A percentile compares a stretch with the other conserved stretches of the same genome.
Evolutionary conservation across 2,888 invertebrate species (phyloP).

Genomic region (Lasioglossum vierecki): DNA sequence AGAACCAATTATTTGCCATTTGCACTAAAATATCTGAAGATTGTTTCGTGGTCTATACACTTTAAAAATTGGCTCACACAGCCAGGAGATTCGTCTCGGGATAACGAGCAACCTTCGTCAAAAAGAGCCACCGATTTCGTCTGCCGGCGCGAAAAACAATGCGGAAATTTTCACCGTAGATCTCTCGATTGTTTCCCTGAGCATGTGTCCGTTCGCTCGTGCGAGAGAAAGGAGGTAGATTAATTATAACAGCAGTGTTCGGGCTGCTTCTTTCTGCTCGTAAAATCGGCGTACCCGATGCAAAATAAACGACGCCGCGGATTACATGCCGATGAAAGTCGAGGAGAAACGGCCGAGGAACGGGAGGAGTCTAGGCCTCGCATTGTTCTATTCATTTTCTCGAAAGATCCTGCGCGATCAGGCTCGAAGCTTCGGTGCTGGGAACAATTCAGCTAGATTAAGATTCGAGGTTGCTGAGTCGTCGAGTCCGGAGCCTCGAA

Average conservation of each 20-base stretch:
- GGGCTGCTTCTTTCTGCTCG: constrained; percentile 30
- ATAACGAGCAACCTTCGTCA: neutral
- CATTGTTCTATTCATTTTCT: constrained; percentile 10
- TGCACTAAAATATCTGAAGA: neutral
- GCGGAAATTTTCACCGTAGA: constrained; percentile 35
- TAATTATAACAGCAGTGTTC: constrained; percentile 32
- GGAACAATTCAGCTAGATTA: neutral
- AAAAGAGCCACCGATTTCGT: neutral
- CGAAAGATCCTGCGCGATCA: neutral
- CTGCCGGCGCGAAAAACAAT: constrained; percentile 15
- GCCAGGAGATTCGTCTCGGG: neutral
- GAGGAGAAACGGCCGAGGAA: constrained; percentile 28
- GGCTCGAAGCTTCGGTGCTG: neutral
- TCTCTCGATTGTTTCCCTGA: constrained; percentile 32
- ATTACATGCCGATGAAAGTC: constrained; percentile 44
- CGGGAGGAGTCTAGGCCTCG: neutral
- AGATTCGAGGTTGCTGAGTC: neutral
- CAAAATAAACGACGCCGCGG: constrained; percentile 27
- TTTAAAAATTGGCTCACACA: neutral
- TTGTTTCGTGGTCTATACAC: neutral
- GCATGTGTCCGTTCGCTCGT: neutral
- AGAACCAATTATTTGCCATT: neutral
- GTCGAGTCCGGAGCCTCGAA: neutral
- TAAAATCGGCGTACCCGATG: constrained; percentile 18
- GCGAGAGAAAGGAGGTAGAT: constrained; percentile 44